A percentile compares a stretch with the other conserved stretches of the same genome.
Conservation (phyloP, 2,888 invertebrate genomes). For the Autographa pulchrina region DNA sequence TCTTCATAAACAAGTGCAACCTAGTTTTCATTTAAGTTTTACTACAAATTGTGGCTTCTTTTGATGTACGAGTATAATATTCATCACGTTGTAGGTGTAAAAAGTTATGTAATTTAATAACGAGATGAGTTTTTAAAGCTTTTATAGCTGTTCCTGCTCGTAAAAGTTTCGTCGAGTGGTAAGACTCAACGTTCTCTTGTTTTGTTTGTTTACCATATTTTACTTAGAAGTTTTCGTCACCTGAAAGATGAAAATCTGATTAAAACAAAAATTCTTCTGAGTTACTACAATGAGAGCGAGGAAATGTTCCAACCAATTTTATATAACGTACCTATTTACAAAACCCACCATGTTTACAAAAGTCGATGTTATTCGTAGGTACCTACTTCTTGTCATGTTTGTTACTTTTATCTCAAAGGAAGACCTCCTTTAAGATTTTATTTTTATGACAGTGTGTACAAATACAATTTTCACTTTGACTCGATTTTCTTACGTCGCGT, state of each 20-base stretch:
- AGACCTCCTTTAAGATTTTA: constrained; percentile 58
- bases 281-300: not conserved
- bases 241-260: not conserved
- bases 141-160: not conserved
- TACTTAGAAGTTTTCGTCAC: not conserved
- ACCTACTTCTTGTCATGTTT: constrained; percentile 20
- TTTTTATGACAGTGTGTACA: constrained; percentile 62
- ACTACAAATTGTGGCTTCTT: constrained; percentile 13
- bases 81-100: not conserved
- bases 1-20: constrained; percentile 24
- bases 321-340: constrained; percentile 58
- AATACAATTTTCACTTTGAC: constrained; percentile 65
- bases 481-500: constrained; percentile 53
- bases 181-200: not conserved
- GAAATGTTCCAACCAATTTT: constrained; percentile 39
- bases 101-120: constrained; percentile 4
- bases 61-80: not conserved
- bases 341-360: constrained; percentile 42
- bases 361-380: constrained; percentile 21
- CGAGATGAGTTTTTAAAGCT: not conserved
- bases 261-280: not conserved
- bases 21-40: constrained; percentile 26
- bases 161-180: not conserved
- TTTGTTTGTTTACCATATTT: not conserved
- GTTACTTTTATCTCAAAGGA: constrained; percentile 55